Base-by-base conservation (phyloP, 2,797 vertebrate genomes). In the Epinephelus malabaricus region DNA sequence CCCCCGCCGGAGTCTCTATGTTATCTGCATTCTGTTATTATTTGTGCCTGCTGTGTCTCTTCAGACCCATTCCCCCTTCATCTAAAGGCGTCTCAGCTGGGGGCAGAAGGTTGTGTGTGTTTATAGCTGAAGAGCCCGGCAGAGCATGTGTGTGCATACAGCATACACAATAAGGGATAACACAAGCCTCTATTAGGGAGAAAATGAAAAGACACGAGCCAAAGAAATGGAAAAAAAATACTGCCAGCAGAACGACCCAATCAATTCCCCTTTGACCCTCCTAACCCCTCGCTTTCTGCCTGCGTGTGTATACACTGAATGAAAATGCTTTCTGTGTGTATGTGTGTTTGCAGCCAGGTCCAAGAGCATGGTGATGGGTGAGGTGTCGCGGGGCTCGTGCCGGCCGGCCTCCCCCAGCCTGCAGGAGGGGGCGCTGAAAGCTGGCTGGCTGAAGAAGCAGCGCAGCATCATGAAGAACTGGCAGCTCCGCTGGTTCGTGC, bases 391-490 rank as follows among this genome's bases (percentile, higher is more conserved):
- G 34, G 94, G 94, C 77, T 81, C 95, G 0, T 92, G 92, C 78
- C 92, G 93, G 72, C 90, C 94, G 0, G 92, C 92, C 14, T 96
- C 96, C 34, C 96, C 96, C 4, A 89, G 87, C 50, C 94, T 94
- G 66, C 96, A 95, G 50, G 97, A 97, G 47, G 95, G 95, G 0
- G 94, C 96, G 38, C 88, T 98, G 54, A 98, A 97, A 87, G 95
- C 96, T 0, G 98, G 98, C 83, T 99, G 98, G 97, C 93, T 99
- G 55, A 98, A 96, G 93, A 98, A 97, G 84, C 97, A 98, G 84
- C 96, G 97, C 23, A 97, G 97, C 89, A 97, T 99, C 92, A 97
- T 98, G 97, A 98, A 97, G 93, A 98, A 97, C 86, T 99, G 98
- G 98, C 97, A 99, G 91, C 96, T 96, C 18, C 94, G 97, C 2